A percentile compares a stretch with the other conserved stretches of the same genome.
Evolutionary conservation across 2,888 invertebrate genomes (phyloP).

Genomic region (Acrobasis consociella): DNA sequence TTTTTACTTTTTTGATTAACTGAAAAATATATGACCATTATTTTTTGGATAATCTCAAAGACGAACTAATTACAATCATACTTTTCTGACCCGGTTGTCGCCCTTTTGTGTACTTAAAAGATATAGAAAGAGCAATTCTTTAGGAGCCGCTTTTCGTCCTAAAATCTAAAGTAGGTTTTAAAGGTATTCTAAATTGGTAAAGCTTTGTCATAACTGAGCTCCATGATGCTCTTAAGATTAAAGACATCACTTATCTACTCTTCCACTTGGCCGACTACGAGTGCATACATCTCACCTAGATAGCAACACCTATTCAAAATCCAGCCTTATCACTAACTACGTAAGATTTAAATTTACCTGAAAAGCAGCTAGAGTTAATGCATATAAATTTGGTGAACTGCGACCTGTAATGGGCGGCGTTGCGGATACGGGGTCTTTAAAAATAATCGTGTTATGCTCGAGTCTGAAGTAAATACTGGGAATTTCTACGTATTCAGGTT

Average conservation of each 20-base stretch:
- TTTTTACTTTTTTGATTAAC: too few relatives aligned
- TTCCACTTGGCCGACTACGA: slow-evolving; percentile 65
- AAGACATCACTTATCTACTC: slow-evolving; percentile 69
- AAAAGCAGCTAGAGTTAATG: slow-evolving; percentile 49
- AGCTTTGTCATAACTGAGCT: slow-evolving; percentile 35
- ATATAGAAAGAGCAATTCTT: too few relatives aligned
- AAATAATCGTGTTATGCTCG: slow-evolving; percentile 48
- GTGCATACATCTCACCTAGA: slow-evolving; percentile 52
- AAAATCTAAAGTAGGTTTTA: too few relatives aligned
- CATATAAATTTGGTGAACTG: slow-evolving; percentile 69
- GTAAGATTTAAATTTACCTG: slow-evolving; percentile 43
- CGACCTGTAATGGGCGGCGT: slow-evolving; percentile 61
- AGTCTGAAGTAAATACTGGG: slow-evolving; percentile 22
- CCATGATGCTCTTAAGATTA: slow-evolving; percentile 77
- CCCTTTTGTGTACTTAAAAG: too few relatives aligned
- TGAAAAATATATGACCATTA: too few relatives aligned
- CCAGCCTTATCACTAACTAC: slow-evolving; percentile 46
- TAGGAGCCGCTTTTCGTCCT: too few relatives aligned
- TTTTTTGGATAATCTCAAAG: too few relatives aligned
- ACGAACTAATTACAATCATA: too few relatives aligned
- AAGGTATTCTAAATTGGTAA: neutral
- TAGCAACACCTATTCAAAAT: slow-evolving; percentile 44
- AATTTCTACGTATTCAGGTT: slow-evolving; percentile 1
- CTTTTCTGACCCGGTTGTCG: too few relatives aligned
- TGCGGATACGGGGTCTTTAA: slow-evolving; percentile 54